Base-by-base conservation (phyloP, 2,113 vertebrate genomes). In the Dasyurus viverrinus region DNA sequence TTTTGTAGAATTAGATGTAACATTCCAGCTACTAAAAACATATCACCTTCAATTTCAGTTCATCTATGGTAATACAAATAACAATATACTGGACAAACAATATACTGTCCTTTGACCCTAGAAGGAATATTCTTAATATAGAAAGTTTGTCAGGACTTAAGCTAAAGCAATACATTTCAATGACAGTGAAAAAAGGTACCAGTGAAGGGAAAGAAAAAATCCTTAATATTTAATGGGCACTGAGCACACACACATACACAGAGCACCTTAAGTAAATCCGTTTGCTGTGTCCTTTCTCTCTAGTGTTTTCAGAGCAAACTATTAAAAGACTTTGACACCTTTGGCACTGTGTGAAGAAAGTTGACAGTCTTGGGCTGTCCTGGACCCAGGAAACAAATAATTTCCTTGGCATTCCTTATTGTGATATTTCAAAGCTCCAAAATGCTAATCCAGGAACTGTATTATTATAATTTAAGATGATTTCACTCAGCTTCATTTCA, bases 361-460 rank as follows among this genome's bases (percentile, higher is more conserved):
- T 19, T 92, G 48, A 90, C 8, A 94, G 53, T 84, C 30, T 92
- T 25, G 7, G 84, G 92, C 14, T 52, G 68, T 95, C 91, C 6
- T 27, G 7, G 25, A 92, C 16, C 89, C 93, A 94, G 52, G 84
- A 52, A 50, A 90, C n/a, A 48, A 54, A 54, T 4, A 46, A 8
- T 93, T 93, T 96, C 48, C 55, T 5, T 93, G 52, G n/a, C 23
- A 94, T 68, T 60, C 54, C 90, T 91, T 94, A 90, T 8, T 53
- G 12, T 76, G 42, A 46, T 54, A 91, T 90, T 92, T 95, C 89
- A 93, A 48, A 91, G 92, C 25, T 48, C 90, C 92, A 90, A 93
- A 96, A 96, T 93, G n/a, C 53, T 94, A 48, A 94, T n/a, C 89
- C 93, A 96, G 96, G 93, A 23, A 96, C 76, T 96, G 55, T 90